phyloP scores from a whole-genome alignment of 1,140 invertebrate species.

The Drosophila tsacasi region DNA sequence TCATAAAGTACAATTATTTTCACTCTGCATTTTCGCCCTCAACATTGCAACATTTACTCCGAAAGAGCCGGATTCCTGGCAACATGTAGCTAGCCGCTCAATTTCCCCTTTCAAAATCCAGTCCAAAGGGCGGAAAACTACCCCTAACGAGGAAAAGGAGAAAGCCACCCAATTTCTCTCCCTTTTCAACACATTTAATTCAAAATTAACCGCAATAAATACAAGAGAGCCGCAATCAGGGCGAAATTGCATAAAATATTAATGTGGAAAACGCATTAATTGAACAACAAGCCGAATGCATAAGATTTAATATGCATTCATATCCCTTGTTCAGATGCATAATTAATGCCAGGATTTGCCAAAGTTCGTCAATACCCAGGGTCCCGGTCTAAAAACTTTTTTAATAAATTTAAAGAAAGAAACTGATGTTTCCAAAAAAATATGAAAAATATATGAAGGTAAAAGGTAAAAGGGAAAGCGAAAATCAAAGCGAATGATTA shows the following conservation, averaged over 20 bases:
- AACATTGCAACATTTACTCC: slow-evolving; percentile 46
- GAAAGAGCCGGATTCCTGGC: slow-evolving; percentile 21
- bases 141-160: slow-evolving; percentile 11
- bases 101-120: slow-evolving; percentile 33
- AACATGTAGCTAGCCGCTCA: slow-evolving; percentile 21
- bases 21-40: neutral
- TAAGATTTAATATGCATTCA: slow-evolving; percentile 38
- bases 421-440: slow-evolving; percentile 13
- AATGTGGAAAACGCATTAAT: slow-evolving; percentile 55
- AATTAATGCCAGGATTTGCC: slow-evolving; percentile 43
- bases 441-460: slow-evolving; percentile 14
- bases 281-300: slow-evolving; percentile 57
- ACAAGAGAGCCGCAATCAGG: slow-evolving; percentile 43
- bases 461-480: slow-evolving; percentile 41
- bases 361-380: slow-evolving; percentile 17
- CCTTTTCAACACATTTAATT: slow-evolving; percentile 30
- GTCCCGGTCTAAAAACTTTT: slow-evolving; percentile 47
- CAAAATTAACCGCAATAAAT: slow-evolving; percentile 61
- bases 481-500: slow-evolving; percentile 75
- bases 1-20: slow-evolving; percentile 22
- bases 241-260: slow-evolving; percentile 63
- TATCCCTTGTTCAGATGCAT: slow-evolving; percentile 48
- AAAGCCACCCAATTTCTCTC: neutral
- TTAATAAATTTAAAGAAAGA: slow-evolving; percentile 56
- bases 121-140: slow-evolving; percentile 22